Evolutionary conservation across 2,797 vertebrate species (phyloP), one percentile per base, ranked within the genome.

Genomic region (Mallotus villosus): DNA sequence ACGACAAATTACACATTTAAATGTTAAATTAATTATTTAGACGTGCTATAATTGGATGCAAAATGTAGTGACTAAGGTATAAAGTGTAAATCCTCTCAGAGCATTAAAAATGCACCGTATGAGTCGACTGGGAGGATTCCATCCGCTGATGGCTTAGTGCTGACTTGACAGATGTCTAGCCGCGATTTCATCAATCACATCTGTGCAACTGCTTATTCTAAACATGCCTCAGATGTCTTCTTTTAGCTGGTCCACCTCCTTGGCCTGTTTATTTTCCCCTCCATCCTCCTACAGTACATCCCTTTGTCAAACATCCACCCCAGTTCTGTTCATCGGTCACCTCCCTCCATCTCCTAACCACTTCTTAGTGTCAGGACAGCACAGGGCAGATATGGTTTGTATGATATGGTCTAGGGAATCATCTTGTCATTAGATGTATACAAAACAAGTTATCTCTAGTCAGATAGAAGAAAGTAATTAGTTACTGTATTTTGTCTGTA

Each of bases 131-230:
- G 59, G 82, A 78, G 62, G 80, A 68, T 81, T 84, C 84, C 65
- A 73, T 80, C 82, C 84, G 82, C 78, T 0, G 16, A 25, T 59
- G 81, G 78, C 70, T 85, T 80, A 74, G 79, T 74, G 82, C 86
- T 88, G 84, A 84, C 84, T 89, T 86, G 79, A 87, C 81, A 86
- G 86, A 86, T 87, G 85, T 90, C 84, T 81, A 78, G 77, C 74
- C 25, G 59, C 84, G 83, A 90, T 89, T 84, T 81, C 81, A 86
- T 89, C 85, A 82, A 83, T 89, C 81, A 85, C 49, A 53, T 71
- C 82, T 67, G 4, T 74, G 73, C 73, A 81, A 74, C 75, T 78
- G 77, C 79, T 83, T 75, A 70, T 80, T 82, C 74, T 80, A 25
- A 83, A 82, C 66, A 32, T 46, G 68, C 59, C 78, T 80, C 77